phyloP scores from a whole-genome alignment of 2,888 invertebrate species.

The Baccha elongata region DNA sequence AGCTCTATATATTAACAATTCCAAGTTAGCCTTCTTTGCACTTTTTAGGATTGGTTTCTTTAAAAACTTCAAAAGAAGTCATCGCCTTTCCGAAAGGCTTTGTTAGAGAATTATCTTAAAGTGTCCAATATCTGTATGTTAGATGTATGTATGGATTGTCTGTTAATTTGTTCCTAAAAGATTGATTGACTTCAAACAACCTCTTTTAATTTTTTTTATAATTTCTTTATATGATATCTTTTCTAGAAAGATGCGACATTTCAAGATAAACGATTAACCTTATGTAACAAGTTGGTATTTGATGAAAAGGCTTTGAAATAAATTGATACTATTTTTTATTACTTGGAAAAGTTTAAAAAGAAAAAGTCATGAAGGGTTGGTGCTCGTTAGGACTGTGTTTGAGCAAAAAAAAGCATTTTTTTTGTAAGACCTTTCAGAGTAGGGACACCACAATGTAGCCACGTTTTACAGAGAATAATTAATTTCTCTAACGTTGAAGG shows the following conservation, averaged over 20 bases:
- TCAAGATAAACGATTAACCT: conserved; percentile 18
- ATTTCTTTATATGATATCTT: too few species aligned
- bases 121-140: conserved; percentile 4
- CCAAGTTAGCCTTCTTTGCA: conserved; percentile 33
- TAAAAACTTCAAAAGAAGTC: conserved; percentile 38
- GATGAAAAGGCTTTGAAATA: conserved; percentile 22
- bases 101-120: conserved; percentile 25
- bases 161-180: background rate
- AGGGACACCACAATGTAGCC: conserved; percentile 10
- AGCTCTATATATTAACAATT: background rate
- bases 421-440: background rate
- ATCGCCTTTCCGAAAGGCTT: conserved; percentile 21
- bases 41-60: conserved; percentile 34
- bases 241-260: background rate
- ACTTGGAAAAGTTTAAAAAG: background rate
- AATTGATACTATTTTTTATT: conserved; percentile 10
- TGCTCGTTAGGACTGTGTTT: conserved; percentile 17
- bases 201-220: too few species aligned
- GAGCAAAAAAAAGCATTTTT: background rate
- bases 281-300: background rate
- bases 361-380: conserved; percentile 21
- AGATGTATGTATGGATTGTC: background rate
- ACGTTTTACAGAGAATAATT: conserved; percentile 13
- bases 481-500: conserved; percentile 20
- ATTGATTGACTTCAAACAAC: too few species aligned